phyloP scores from a whole-genome alignment of 2,113 vertebrate species.

The Planiliza haematocheilus region DNA sequence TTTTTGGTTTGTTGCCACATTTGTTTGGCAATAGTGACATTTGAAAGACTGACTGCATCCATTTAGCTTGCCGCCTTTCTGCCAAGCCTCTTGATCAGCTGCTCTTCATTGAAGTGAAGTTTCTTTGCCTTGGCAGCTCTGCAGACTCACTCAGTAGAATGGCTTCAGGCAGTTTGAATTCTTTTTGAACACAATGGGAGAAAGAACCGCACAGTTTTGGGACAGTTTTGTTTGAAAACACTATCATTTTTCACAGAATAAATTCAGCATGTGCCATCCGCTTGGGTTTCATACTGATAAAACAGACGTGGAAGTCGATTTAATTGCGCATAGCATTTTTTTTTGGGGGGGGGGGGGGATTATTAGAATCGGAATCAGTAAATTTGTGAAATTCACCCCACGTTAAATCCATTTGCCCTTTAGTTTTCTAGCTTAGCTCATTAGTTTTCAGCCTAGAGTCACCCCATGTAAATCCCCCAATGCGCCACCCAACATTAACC shows the following conservation, averaged over 20 bases:
- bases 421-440: neutral
- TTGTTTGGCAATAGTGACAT: neutral
- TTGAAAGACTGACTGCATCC: neutral
- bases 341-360: too few relatives aligned
- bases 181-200: slow-evolving; percentile 2
- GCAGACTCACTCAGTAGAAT: neutral
- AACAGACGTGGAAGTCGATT: neutral
- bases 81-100: slow-evolving; percentile 15
- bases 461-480: neutral
- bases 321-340: neutral
- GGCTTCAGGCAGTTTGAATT: neutral
- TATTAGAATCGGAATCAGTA: too few relatives aligned
- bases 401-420: too few relatives aligned
- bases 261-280: neutral
- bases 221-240: neutral
- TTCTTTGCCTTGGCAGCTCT: slow-evolving; percentile 1
- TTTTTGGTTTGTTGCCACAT: neutral
- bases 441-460: neutral
- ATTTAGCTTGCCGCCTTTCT: neutral
- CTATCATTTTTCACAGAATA: neutral
- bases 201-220: too few relatives aligned
- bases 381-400: too few relatives aligned
- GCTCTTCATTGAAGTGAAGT: slow-evolving; percentile 2
- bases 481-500: neutral
- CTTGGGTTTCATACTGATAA: neutral